phyloP scores from a whole-genome alignment of 37 sponge, comb jelly and placozoan genomes.

The Chondrilla cf. caribensis region DNA sequence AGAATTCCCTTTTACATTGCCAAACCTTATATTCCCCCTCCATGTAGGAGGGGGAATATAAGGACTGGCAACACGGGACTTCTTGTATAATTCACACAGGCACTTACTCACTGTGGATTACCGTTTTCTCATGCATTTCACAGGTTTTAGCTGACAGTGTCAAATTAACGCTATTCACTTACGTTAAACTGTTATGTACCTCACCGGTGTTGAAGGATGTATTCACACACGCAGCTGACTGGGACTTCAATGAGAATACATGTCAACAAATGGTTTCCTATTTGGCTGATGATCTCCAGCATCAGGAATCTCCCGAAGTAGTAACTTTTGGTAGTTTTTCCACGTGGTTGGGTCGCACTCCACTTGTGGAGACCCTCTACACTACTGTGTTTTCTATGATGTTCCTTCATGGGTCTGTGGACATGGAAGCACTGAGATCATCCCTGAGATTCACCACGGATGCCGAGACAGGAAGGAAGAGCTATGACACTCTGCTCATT shows the following conservation, averaged over 20 bases:
- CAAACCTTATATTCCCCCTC: too few species aligned
- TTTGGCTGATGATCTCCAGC: background rate
- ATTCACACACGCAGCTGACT: background rate
- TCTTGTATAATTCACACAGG: too few species aligned
- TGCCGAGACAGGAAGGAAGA: background rate
- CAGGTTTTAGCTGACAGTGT: background rate
- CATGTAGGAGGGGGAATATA: too few species aligned
- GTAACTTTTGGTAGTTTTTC: background rate
- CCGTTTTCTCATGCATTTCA: background rate
- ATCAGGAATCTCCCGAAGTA: too few species aligned
- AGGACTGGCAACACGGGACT: too few species aligned
- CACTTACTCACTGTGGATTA: too few species aligned
- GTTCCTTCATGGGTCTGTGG: background rate
- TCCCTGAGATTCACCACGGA: background rate
- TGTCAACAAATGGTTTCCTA: background rate
- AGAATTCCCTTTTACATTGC: too few species aligned
- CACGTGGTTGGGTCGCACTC: background rate
- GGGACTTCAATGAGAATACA: background rate
- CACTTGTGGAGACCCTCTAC: background rate
- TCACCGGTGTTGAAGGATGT: background rate
- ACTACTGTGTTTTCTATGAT: slow-evolving; percentile 1
- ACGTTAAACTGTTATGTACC: background rate
- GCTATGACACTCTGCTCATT: background rate
- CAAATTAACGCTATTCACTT: background rate
- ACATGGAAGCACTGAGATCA: background rate